These are phyloP conservation scores for Campoplex nolae DNA, from an alignment of 2,888 invertebrate genomes.

Conservation along the genomic window DNA sequence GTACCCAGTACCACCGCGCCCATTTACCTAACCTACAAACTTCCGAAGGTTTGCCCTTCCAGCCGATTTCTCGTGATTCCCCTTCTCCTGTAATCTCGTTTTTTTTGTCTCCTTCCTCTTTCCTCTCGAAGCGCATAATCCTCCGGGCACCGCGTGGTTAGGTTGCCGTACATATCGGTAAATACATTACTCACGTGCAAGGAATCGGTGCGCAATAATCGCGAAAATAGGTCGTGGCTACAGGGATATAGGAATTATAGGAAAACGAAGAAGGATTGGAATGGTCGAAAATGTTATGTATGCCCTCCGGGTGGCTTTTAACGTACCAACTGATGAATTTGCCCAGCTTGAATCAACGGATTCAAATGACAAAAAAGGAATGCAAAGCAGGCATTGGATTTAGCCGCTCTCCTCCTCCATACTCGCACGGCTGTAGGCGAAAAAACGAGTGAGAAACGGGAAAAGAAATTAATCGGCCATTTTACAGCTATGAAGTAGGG, in stretches of 20 bases:
- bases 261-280: conserved; percentile 40
- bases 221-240: conserved; percentile 23
- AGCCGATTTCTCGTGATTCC: conserved; percentile 65
- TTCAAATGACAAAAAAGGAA: conserved; percentile 61
- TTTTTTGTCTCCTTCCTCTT: conserved; percentile 28
- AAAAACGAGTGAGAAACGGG: background rate
- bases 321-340: conserved; percentile 61
- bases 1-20: conserved; percentile 3
- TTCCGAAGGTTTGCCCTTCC: conserved; percentile 59
- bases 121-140: conserved; percentile 60
- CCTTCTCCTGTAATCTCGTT: conserved; percentile 31
- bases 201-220: conserved; percentile 53
- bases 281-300: conserved; percentile 50
- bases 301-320: conserved; percentile 43
- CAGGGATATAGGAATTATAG: background rate
- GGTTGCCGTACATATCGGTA: conserved; percentile 65
- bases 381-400: conserved; percentile 58
- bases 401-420: conserved; percentile 31
- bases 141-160: conserved; percentile 55
- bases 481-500: background rate
- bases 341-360: conserved; percentile 62
- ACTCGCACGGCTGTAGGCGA: conserved; percentile 53
- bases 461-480: background rate
- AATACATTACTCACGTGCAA: conserved; percentile 66
- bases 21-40: conserved; percentile 51